Conservation (phyloP, 2,888 invertebrate species). For the Catocala sponsa region DNA sequence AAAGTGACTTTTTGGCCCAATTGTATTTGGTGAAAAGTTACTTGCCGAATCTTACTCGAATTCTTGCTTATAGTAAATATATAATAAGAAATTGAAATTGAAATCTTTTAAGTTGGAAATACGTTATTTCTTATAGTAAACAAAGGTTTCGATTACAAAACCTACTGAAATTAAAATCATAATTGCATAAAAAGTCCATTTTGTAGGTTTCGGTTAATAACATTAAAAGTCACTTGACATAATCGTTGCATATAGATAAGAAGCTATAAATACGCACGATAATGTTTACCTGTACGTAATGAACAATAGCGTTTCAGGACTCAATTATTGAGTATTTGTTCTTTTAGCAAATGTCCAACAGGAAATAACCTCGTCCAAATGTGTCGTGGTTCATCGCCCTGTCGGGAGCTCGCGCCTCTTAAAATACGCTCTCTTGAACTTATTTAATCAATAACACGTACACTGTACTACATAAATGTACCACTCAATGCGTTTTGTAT, state of each 20-base stretch:
- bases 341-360: constrained; percentile 19
- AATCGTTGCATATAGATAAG: constrained; percentile 26
- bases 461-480: not conserved
- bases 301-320: constrained; percentile 15
- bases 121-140: constrained; percentile 9
- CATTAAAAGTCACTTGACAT: constrained; percentile 15
- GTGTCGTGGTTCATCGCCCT: constrained; percentile 35
- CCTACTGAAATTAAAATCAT: constrained; percentile 9
- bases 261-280: constrained; percentile 11
- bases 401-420: constrained; percentile 28
- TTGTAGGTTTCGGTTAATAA: constrained; percentile 9
- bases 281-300: constrained; percentile 12
- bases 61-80: too few relatives aligned
- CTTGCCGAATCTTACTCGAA: too few relatives aligned
- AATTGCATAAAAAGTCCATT: constrained; percentile 8
- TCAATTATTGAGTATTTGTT: constrained; percentile 22
- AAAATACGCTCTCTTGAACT: constrained; percentile 39
- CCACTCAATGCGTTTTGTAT: constrained; percentile 5
- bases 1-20: too few relatives aligned
- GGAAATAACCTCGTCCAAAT: constrained; percentile 30
- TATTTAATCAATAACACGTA: constrained; percentile 20
- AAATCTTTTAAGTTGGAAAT: too few relatives aligned
- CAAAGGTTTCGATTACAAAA: constrained; percentile 7
- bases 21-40: too few relatives aligned
- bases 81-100: too few relatives aligned